Base-by-base conservation (phyloP, 2,797 vertebrate species). In the Danio choprae region DNA sequence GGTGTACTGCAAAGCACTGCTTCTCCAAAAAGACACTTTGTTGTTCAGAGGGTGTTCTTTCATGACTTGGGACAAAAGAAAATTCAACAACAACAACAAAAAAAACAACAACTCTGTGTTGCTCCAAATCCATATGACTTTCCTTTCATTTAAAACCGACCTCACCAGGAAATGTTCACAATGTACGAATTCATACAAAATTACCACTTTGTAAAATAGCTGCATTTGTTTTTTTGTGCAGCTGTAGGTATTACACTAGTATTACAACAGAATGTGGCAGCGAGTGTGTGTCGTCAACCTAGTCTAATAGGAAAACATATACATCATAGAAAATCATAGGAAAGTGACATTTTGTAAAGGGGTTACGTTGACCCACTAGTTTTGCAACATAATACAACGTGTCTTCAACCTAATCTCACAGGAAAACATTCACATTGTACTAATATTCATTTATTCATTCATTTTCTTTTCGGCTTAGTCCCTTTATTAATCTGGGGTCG, bases 11-110 rank as follows among this genome's bases (percentile, higher is more conserved):
- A 18, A 64, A 50, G 40, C 2, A n/a, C 15, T 29, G 62, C 40
- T 44, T 15, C 65, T 55, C 20, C 50, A 76, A 15, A 55, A 38
- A 58, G 40, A 55, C 55, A 55, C 38, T 56, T 18, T 29, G 65
- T 22, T 20, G 38, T 10, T 43, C 6, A 43, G 8, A 43, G 20
- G 20, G 2, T 29, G 3, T 46, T 22, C 73, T 64, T 53, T 51
- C 8, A 53, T 41, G 12, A 50, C 62, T 44, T 74, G n/a, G 48
- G 48, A 64, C 9, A 65, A 53, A 40, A 70, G 16, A 1, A 70
- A 40, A 38, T 38, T 50, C 46, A 9, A 15, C 50, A 1, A 50
- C 29, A 29, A 29, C 1, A 29, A 29, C 1, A 29, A 68, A 59
- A 29, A 3, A 29, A 44, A 48, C 29, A 1, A 2, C 0, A 16